Evolutionary conservation across 1,140 invertebrate species (phyloP).

Genomic region (Trichonephila inaurata): DNA sequence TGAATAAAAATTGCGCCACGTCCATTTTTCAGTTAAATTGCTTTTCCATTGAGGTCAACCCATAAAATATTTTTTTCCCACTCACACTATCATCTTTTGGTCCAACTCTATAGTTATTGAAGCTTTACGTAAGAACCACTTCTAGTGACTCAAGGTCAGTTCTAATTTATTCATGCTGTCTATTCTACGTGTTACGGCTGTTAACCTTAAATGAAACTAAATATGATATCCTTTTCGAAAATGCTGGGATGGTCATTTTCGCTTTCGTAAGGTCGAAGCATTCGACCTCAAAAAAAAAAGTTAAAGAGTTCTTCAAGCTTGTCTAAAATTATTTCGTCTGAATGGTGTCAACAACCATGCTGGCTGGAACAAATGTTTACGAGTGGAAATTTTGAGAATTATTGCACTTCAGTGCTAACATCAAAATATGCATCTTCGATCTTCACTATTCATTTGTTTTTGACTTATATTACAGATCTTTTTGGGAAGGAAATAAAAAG

Average conservation of each 20-base stretch:
- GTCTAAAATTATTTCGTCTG: too few relatives aligned
- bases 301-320: too few relatives aligned
- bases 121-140: neutral
- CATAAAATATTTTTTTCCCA: neutral
- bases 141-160: neutral
- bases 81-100: neutral
- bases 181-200: neutral
- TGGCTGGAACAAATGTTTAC: too few relatives aligned
- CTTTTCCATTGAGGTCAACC: neutral
- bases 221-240: neutral
- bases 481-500: too few relatives aligned
- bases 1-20: constrained; percentile 31
- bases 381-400: too few relatives aligned
- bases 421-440: too few relatives aligned
- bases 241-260: neutral
- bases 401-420: too few relatives aligned
- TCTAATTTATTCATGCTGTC: neutral
- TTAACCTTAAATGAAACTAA: neutral
- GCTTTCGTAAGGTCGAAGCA: neutral
- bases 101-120: neutral
- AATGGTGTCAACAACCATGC: too few relatives aligned
- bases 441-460: too few relatives aligned
- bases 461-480: too few relatives aligned
- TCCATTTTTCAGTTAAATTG: constrained; percentile 14
- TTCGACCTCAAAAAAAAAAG: neutral